Percentiles rank a stretch among this genome's conserved stretches.
phyloP scores from a whole-genome alignment of 2,113 vertebrate genomes.

The Apodemus sylvaticus region DNA sequence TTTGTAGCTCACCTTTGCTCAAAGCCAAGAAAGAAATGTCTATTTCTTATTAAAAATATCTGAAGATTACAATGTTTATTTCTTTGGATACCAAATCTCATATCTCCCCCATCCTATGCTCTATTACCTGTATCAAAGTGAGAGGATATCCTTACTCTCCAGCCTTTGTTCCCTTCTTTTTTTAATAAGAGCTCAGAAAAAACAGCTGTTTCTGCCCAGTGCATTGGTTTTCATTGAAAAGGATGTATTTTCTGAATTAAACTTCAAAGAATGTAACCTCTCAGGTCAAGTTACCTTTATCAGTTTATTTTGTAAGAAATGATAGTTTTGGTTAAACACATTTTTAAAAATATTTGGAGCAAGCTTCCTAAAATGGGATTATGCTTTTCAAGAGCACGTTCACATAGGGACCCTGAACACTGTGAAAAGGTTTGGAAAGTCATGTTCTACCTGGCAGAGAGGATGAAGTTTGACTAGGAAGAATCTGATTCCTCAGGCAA shows the following conservation, averaged over 20 bases:
- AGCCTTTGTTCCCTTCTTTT: conserved; percentile 51
- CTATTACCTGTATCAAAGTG: conserved; percentile 52
- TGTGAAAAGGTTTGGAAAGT: neutral
- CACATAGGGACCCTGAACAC: too few relatives aligned
- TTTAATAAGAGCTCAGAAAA: conserved; percentile 64
- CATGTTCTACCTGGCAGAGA: neutral
- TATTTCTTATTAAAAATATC: conserved; percentile 68
- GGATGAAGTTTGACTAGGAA: neutral
- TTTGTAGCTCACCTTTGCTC: conserved; percentile 52
- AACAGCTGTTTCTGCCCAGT: conserved; percentile 32
- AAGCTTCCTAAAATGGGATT: neutral
- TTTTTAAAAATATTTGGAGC: neutral
- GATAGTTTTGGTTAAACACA: conserved; percentile 40
- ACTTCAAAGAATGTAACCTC: conserved; percentile 37
- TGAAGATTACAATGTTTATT: conserved; percentile 62
- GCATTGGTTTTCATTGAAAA: conserved; percentile 51
- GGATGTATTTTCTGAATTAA: conserved; percentile 46
- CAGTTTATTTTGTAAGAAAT: neutral
- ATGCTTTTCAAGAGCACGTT: neutral
- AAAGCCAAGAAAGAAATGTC: conserved; percentile 35
- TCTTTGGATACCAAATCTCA: conserved; percentile 58
- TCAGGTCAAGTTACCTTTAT: neutral
- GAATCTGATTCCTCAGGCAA: neutral
- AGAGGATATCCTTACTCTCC: conserved; percentile 46
- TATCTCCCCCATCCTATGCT: neutral